phyloP scores from a whole-genome alignment of 2,797 vertebrate genomes.

The Pelochelys cantorii region DNA sequence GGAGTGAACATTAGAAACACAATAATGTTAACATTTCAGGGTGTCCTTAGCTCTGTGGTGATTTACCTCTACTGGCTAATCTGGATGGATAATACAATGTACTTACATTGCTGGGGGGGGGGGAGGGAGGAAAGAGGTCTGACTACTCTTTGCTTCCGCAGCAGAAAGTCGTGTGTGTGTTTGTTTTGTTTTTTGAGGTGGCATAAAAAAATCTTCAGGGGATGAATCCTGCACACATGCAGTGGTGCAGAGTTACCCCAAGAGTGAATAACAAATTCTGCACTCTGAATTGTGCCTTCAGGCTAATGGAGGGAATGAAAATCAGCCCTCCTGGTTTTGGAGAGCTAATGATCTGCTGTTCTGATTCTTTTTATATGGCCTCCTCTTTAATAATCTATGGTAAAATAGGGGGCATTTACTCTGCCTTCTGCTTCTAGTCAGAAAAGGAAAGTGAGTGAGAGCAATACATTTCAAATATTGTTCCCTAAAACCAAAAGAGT shows the following conservation, averaged over 20 bases:
- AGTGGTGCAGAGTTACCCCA: too few relatives aligned
- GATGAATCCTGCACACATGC: too few relatives aligned
- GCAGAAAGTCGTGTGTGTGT: too few relatives aligned
- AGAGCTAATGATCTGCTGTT: neutral
- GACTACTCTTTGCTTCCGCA: too few relatives aligned
- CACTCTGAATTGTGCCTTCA: neutral
- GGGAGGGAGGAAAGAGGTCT: too few relatives aligned
- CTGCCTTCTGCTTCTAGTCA: neutral
- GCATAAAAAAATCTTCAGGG: too few relatives aligned
- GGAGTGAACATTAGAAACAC: neutral
- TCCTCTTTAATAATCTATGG: neutral
- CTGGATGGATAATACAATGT: too few relatives aligned
- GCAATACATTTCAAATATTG: neutral
- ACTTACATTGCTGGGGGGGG: too few relatives aligned
- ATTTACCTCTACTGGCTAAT: too few relatives aligned
- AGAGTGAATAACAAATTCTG: neutral
- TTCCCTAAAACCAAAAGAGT: neutral
- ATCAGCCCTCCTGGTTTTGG: neutral
- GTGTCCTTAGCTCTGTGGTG: too few relatives aligned
- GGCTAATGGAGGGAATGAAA: neutral
- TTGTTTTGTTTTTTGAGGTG: too few relatives aligned
- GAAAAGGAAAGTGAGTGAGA: neutral
- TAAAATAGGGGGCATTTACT: neutral
- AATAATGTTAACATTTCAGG: neutral
- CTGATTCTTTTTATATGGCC: neutral